Evolutionary conservation across 2,113 vertebrate genomes (phyloP).

Genomic region (Gambusia holbrooki): DNA sequence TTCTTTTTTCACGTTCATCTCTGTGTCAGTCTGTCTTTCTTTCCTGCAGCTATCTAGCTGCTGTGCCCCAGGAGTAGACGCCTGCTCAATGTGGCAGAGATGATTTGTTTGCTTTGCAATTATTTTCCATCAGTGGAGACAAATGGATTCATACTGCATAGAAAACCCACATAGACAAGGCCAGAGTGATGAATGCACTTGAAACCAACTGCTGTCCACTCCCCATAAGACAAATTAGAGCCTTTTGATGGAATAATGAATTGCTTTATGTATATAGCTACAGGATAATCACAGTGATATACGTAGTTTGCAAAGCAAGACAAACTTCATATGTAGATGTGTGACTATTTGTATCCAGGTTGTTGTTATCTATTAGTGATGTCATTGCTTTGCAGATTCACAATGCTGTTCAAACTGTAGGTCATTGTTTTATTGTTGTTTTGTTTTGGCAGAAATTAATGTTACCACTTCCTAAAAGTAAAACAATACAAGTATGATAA

Average conservation of each 20-base stretch:
- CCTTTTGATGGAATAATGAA: slow-evolving; percentile 29
- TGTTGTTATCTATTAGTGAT: too few species aligned
- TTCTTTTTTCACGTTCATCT: slow-evolving; percentile 34
- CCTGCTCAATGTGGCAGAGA: slow-evolving; percentile 86
- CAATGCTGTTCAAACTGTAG: too few species aligned
- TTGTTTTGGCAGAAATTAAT: too few species aligned
- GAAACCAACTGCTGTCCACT: slow-evolving; percentile 50
- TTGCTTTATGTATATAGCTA: neutral
- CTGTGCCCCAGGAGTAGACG: slow-evolving; percentile 81
- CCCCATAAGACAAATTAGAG: slow-evolving; percentile 50
- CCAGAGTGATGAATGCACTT: slow-evolving; percentile 44
- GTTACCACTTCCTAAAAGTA: too few species aligned
- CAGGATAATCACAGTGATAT: neutral
- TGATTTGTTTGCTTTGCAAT: slow-evolving; percentile 99
- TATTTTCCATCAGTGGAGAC: slow-evolving; percentile 96
- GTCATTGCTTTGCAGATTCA: too few species aligned
- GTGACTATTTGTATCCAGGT: too few species aligned
- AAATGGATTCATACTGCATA: slow-evolving; percentile 90
- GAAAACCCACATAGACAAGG: slow-evolving; percentile 74
- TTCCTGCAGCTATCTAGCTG: slow-evolving; percentile 73
- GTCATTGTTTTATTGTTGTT: too few species aligned
- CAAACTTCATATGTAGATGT: too few species aligned
- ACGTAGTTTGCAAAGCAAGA: too few species aligned
- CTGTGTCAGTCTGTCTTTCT: slow-evolving; percentile 52
- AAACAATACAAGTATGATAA: too few species aligned